Conservation (phyloP, 2,113 vertebrate species). For the Bombycilla garrulus region DNA sequence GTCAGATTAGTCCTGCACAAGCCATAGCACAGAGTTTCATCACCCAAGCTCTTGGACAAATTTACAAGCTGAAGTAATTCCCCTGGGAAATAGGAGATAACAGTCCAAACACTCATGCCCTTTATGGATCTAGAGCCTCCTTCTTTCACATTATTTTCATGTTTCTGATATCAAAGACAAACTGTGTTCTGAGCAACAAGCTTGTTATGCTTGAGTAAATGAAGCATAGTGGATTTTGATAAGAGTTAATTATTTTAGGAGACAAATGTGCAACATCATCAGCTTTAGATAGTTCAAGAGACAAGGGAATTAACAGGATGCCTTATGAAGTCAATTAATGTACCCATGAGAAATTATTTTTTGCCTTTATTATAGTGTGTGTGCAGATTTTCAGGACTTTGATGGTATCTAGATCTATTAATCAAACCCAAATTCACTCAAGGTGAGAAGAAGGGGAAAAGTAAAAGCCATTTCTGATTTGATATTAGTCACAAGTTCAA, state of each 20-base stretch:
- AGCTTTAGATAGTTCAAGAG: not conserved
- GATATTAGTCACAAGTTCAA: constrained; percentile 24
- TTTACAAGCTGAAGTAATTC: not conserved
- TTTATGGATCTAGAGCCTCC: not conserved
- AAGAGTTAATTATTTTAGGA: not conserved
- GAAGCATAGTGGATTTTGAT: not conserved
- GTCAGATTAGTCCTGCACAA: not conserved
- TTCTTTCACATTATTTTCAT: not conserved
- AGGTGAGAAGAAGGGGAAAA: constrained; percentile 24
- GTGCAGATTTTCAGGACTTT: not conserved
- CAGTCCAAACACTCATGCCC: not conserved
- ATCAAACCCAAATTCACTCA: constrained; percentile 15
- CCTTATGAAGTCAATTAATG: not conserved
- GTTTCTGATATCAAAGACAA: not conserved
- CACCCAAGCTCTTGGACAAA: not conserved
- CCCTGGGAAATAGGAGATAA: not conserved
- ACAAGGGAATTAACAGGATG: not conserved
- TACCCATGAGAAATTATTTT: not conserved
- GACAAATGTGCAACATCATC: not conserved
- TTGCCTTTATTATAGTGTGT: not conserved
- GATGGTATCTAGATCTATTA: constrained; percentile 29
- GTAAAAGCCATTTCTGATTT: constrained; percentile 35
- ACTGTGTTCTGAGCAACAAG: not conserved
- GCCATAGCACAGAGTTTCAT: not conserved
- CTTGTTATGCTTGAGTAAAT: not conserved